A percentile compares a stretch with the other conserved stretches of the same genome.
Evolutionary conservation across 2,113 vertebrate species (phyloP).

Genomic region (Haemorhous mexicanus): DNA sequence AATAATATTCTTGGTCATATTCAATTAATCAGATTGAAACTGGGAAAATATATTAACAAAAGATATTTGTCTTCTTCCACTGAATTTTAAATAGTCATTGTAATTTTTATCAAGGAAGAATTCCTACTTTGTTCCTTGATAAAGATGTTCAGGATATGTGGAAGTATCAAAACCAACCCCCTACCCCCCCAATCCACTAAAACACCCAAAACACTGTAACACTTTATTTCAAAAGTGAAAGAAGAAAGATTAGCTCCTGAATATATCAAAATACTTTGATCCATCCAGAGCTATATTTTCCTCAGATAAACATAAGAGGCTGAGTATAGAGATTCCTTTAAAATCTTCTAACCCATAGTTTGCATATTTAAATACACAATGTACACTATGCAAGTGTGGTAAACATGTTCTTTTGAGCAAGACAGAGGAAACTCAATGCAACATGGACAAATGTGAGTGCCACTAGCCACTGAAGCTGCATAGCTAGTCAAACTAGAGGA

Average conservation of each 20-base stretch:
- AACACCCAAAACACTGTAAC: not conserved
- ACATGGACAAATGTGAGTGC: not conserved
- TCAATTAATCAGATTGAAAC: not conserved
- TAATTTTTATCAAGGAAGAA: not conserved
- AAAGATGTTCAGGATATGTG: not conserved
- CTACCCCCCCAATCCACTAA: accelerated
- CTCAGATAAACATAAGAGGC: not conserved
- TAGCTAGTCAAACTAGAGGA: not conserved
- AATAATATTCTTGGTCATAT: not conserved
- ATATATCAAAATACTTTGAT: not conserved
- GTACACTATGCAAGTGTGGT: not conserved
- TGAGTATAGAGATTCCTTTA: not conserved
- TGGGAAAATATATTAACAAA: not conserved
- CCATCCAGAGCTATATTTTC: not conserved
- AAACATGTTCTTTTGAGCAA: not conserved
- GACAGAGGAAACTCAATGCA: not conserved
- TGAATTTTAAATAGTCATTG: not conserved
- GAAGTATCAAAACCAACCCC: not conserved
- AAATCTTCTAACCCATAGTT: not conserved
- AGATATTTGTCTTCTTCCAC: not conserved
- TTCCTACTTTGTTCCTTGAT: not conserved
- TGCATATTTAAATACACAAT: not conserved
- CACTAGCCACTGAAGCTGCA: not conserved
- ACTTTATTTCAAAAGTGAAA: not conserved
- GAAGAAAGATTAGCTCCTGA: not conserved